Conservation (phyloP, 2,888 invertebrate species). For the Adineta ricciae region DNA sequence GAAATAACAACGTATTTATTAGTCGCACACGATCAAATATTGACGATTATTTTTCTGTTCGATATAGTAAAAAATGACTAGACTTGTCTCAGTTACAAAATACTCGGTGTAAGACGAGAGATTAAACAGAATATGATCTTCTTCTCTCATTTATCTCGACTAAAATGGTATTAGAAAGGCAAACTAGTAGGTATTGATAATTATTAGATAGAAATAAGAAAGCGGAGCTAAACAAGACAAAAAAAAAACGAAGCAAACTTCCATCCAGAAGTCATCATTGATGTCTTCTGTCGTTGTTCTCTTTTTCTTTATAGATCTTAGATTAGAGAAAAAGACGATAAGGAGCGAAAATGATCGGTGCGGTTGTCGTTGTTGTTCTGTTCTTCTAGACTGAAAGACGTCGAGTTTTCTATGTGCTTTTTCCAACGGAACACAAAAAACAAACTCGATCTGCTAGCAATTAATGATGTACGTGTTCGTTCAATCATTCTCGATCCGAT, state of each 20-base stretch:
- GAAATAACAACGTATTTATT: neutral
- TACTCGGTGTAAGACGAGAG: too few species aligned
- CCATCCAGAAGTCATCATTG: neutral
- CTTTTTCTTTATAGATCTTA: neutral
- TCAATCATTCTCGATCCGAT: neutral
- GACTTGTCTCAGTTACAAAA: neutral
- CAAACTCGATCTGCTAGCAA: neutral
- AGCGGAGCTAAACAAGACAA: too few species aligned
- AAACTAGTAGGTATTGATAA: neutral
- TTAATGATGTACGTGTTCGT: neutral
- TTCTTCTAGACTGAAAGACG: neutral
- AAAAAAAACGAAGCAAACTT: neutral
- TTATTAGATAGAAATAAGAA: neutral
- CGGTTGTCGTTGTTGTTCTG: neutral
- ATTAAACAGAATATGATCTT: too few species aligned
- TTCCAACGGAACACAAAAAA: neutral
- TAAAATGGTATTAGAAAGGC: too few species aligned
- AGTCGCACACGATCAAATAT: neutral
- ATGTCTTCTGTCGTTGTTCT: neutral
- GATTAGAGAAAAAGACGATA: neutral
- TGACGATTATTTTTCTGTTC: neutral
- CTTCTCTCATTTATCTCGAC: too few species aligned
- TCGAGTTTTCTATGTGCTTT: neutral
- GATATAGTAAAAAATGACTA: neutral
- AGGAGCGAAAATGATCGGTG: neutral